Conservation (phyloP, 2,113 vertebrate genomes). For the Oxygymnocypris stewartii region DNA sequence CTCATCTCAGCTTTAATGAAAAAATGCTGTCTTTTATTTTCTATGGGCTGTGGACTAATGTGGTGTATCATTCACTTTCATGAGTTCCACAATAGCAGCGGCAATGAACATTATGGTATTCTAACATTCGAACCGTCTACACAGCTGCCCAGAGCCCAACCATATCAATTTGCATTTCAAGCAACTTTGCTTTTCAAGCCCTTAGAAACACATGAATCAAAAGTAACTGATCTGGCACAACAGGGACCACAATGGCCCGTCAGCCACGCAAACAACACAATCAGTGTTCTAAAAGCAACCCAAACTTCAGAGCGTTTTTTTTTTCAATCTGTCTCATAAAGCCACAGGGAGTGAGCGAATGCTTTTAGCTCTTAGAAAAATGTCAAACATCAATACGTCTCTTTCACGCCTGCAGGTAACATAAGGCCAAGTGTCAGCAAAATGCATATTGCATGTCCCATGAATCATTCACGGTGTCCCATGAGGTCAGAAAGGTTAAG, state of each 20-base stretch:
- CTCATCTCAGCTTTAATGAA: conserved; percentile 50
- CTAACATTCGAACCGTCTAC: not conserved
- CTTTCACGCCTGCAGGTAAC: not conserved
- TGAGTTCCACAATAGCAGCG: conserved; percentile 48
- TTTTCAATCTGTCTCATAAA: conserved; percentile 7
- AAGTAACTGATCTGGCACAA: conserved; percentile 10
- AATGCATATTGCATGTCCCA: not conserved
- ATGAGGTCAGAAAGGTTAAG: conserved; percentile 2
- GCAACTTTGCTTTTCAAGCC: not conserved
- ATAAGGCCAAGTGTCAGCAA: conserved; percentile 28
- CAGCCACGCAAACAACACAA: conserved; percentile 12
- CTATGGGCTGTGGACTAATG: conserved; percentile 63
- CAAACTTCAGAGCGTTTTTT: conserved; percentile 16
- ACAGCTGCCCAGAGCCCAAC: conserved; percentile 61
- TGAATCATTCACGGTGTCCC: conserved; percentile 1
- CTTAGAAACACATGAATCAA: conserved; percentile 15
- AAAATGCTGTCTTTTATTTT: conserved; percentile 58
- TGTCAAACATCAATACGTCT: conserved; percentile 14
- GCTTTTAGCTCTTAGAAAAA: conserved; percentile 33
- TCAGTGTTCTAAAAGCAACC: conserved; percentile 20
- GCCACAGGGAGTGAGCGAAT: not conserved
- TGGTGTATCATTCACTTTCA: conserved; percentile 46
- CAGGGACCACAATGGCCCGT: conserved; percentile 11
- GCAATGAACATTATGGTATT: conserved; percentile 49
- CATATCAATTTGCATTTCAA: conserved; percentile 35